Conservation (phyloP, 2,113 vertebrate species). For the Elanoides forficatus region DNA sequence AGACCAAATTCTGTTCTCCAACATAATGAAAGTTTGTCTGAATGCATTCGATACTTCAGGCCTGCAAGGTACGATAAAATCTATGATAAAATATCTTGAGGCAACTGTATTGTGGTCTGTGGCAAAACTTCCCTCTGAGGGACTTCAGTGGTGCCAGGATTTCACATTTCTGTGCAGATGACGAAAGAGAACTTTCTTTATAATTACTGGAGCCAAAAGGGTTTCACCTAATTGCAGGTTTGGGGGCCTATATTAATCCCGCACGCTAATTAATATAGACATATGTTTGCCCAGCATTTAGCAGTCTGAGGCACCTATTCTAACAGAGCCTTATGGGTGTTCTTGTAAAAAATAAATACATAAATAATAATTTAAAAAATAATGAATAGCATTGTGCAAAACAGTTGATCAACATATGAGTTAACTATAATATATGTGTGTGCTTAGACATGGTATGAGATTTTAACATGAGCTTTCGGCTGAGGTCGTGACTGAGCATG, state of each 20-base stretch:
- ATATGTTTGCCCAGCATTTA: neutral
- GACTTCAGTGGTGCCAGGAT: neutral
- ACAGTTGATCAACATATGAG: neutral
- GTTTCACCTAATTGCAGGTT: conserved; percentile 12
- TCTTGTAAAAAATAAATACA: conserved; percentile 33
- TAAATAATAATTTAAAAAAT: neutral
- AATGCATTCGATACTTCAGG: neutral
- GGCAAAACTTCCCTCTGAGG: neutral
- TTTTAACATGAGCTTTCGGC: conserved; percentile 2
- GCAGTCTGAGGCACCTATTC: neutral
- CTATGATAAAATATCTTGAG: neutral
- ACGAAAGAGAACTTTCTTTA: neutral
- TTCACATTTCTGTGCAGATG: neutral
- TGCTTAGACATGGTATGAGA: neutral
- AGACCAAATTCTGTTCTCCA: neutral
- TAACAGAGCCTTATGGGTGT: neutral
- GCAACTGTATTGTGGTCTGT: neutral
- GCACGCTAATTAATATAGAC: neutral
- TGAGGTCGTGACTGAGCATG: neutral
- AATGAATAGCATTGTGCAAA: neutral
- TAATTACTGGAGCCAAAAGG: neutral
- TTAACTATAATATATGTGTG: neutral
- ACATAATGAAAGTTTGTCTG: neutral
- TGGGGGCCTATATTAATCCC: neutral
- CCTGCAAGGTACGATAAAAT: neutral